phyloP scores from a whole-genome alignment of 2,888 invertebrate genomes.

The Serripes groenlandicus region DNA sequence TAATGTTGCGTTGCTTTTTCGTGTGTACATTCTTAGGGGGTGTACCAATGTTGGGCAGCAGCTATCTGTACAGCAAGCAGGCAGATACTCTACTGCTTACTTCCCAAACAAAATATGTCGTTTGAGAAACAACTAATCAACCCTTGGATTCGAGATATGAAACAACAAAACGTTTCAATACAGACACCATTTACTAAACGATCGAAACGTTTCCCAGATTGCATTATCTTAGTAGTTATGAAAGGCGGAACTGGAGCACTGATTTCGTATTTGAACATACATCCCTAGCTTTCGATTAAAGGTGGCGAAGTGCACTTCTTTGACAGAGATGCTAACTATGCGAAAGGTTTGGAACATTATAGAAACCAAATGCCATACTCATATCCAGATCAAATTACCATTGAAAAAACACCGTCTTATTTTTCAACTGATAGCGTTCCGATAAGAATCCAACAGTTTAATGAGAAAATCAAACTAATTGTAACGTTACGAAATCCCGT shows the following conservation, averaged over 20 bases:
- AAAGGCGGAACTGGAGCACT: slow-evolving; percentile 11
- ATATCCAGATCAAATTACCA: slow-evolving; percentile 7
- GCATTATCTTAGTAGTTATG: slow-evolving; percentile 9
- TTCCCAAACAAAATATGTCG: too few species aligned
- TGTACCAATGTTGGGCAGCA: too few species aligned
- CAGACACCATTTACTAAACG: too few species aligned
- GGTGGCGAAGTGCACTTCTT: neutral
- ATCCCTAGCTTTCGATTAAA: slow-evolving; percentile 5
- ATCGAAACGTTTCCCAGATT: slow-evolving; percentile 9
- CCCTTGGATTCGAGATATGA: too few species aligned
- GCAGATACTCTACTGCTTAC: too few species aligned
- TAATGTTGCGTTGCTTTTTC: too few species aligned
- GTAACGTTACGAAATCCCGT: slow-evolving; percentile 6
- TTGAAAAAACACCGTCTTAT: slow-evolving; percentile 10
- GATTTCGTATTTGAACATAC: slow-evolving; percentile 1
- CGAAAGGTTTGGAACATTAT: neutral
- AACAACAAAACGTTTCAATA: too few species aligned
- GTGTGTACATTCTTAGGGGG: too few species aligned
- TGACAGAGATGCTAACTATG: neutral
- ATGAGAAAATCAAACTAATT: slow-evolving; percentile 1
- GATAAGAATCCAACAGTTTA: neutral
- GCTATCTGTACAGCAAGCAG: too few species aligned
- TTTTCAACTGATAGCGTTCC: neutral
- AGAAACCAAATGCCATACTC: slow-evolving; percentile 11
- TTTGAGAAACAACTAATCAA: too few species aligned